Conservation (phyloP, 1,140 invertebrate species). For the Ericerus pela region DNA sequence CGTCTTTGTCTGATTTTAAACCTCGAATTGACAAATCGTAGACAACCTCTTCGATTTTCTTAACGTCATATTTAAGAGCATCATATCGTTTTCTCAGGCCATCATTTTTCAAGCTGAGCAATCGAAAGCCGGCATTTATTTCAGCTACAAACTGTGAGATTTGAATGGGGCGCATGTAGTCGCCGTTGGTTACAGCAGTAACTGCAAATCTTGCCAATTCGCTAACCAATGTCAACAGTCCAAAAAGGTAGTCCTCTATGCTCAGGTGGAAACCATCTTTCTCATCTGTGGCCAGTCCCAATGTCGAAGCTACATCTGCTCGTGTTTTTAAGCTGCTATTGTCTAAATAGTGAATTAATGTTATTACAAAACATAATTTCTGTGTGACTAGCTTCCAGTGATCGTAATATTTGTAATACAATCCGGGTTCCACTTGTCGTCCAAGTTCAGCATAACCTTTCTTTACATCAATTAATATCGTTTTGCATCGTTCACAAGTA, state of each 20-base stretch:
- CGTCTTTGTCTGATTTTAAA: slow-evolving; percentile 32
- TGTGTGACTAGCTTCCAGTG: slow-evolving; percentile 74
- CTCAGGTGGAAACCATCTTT: slow-evolving; percentile 72
- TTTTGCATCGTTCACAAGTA: slow-evolving; percentile 7
- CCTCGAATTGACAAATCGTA: slow-evolving; percentile 82
- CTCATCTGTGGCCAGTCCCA: slow-evolving; percentile 45
- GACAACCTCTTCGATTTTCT: slow-evolving; percentile 88
- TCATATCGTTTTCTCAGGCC: slow-evolving; percentile 74
- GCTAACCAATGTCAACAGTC: slow-evolving; percentile 59
- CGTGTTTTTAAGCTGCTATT: slow-evolving; percentile 52
- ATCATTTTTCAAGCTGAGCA: slow-evolving; percentile 86
- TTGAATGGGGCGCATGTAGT: slow-evolving; percentile 60
- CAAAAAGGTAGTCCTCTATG: slow-evolving; percentile 77
- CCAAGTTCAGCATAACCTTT: slow-evolving; percentile 41
- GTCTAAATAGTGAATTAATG: slow-evolving; percentile 65
- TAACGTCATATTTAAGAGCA: slow-evolving; percentile 80
- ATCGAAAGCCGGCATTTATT: slow-evolving; percentile 69
- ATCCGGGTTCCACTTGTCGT: slow-evolving; percentile 42
- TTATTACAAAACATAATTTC: slow-evolving; percentile 55
- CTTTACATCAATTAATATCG: slow-evolving; percentile 38
- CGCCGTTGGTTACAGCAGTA: slow-evolving; percentile 73
- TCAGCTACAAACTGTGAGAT: slow-evolving; percentile 76
- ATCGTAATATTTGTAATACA: slow-evolving; percentile 56
- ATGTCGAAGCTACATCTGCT: slow-evolving; percentile 56
- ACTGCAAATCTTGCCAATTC: slow-evolving; percentile 74